Base-by-base conservation (phyloP, 2,113 vertebrate species). In the Nerophis lumbriciformis region DNA sequence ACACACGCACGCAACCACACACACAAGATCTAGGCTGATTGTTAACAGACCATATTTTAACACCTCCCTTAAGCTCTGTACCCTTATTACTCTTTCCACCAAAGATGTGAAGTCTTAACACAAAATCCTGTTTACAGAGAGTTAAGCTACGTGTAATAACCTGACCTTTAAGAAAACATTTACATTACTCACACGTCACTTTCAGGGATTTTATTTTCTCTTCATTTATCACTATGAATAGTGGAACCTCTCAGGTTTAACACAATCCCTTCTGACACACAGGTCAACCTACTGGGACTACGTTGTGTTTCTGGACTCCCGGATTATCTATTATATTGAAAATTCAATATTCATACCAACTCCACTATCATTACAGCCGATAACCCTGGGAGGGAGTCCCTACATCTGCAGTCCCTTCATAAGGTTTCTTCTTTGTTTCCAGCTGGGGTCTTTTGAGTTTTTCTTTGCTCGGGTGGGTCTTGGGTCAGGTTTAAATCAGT, bases 1-100 rank as follows among this genome's bases (percentile, higher is more conserved):
- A 47, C 48, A 42, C 62, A 59, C 63, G 57, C 64, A 38, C 52
- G 58, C 52, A 51, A 52, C 39, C 58, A 58, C 42, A 48, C 53
- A 21, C 44, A 47, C 53, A 70, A 53, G 66, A 78, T 68, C 62
- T 52, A 19, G 69, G 68, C 77, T 90, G 86, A 91, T 90, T 88
- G 83, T 83, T 90, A 78, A 81, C 88, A 90, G 88, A 87, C 81
- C 64, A 36, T 79, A 82, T 84, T 74, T 75, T 75, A 83, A 84
- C 69, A 81, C 60, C 83, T 83, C 76, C 64, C 68, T 13, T 59
- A 71, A 78, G 69, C 72, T 74, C 59, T 57, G 66, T 61, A 68
- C 36, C 73, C 66, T 67, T 75, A 69, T 75, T 77, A 62, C 72
- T 76, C 63, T 75, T 61, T 68, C 67, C 54, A 68, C 58, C 52